Evolutionary conservation across 2,888 invertebrate species (phyloP), one percentile per base, ranked within the genome.

Genomic region (Dilophus febrilis): DNA sequence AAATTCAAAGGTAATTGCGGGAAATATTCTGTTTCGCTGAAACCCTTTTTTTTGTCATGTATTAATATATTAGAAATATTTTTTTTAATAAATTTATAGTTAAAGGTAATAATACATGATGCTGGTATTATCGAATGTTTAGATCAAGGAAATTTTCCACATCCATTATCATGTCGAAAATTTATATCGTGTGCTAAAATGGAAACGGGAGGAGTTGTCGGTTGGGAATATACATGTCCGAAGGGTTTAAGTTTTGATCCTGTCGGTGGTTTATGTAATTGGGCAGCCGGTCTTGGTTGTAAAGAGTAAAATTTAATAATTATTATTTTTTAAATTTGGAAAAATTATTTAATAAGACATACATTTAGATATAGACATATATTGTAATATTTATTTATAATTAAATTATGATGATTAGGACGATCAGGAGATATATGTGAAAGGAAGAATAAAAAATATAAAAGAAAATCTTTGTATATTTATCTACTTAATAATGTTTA

Each of bases 221-320:
- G 86, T 8, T 88, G 86, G 76, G 86, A 85, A 51, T 90, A 90
- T 63, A 78, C 84, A 12, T 90, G 90, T 55, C 88, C 88, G 1
- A 76, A 77, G 50, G 80, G 81, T 27, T 66, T 90, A 4, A 83
- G 84, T 51, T 90, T 86, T 56, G 88, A 90, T 58, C 87, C 86
- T 1, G 77, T 87, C 2, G 88, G 86, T 4, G 86, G 87, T 17
- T 87, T 87, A 49, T 90, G 90, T 58, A 88, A 88, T 62, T 88
- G 87, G 85, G 76, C 83, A 1, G 77, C 80, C 1, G 85, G 81
- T 2, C 65, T 83, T 13, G 83, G 82, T 2, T 86, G 86, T 53
- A 72, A 74, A 45, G 79, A 81, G 45, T 64, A 54, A 50, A 34
- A n/a, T n/a, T n/a, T n/a, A n/a, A n/a, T n/a, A n/a, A n/a, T n/a